phyloP scores from a whole-genome alignment of 2,797 vertebrate genomes.

The Mallotus villosus region DNA sequence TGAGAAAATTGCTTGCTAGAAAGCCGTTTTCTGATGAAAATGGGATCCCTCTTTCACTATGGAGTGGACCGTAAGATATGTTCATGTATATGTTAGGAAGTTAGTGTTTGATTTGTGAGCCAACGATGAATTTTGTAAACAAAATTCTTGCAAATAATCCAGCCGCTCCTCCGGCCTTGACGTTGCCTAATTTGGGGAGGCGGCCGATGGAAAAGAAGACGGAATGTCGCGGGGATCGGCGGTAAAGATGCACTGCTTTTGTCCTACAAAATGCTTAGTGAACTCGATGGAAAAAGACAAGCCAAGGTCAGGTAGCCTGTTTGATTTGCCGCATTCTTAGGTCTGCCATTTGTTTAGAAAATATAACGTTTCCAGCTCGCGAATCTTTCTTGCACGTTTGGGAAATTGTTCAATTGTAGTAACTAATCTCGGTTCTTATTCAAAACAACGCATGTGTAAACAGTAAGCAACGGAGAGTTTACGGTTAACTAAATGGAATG shows the following conservation, averaged over 20 bases:
- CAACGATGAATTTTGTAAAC: not conserved
- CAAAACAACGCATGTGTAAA: slow-evolving; percentile 31
- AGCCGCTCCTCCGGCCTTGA: slow-evolving; percentile 20
- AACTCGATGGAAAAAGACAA: slow-evolving; percentile 43
- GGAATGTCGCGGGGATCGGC: slow-evolving; percentile 53
- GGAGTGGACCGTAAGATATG: slow-evolving; percentile 31
- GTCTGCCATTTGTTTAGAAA: not conserved
- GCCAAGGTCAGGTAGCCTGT: slow-evolving; percentile 62
- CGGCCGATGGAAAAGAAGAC: slow-evolving; percentile 28
- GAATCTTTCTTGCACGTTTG: not conserved
- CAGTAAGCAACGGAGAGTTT: not conserved
- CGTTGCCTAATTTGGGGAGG: slow-evolving; percentile 32
- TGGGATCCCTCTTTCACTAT: slow-evolving; percentile 34
- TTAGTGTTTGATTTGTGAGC: not conserved
- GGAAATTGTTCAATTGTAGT: slow-evolving; percentile 8
- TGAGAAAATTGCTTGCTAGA: slow-evolving; percentile 58
- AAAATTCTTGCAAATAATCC: not conserved
- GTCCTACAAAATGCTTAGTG: slow-evolving; percentile 48
- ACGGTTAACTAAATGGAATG: not conserved
- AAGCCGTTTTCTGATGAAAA: slow-evolving; percentile 63
- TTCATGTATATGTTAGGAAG: not conserved
- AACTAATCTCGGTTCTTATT: not conserved
- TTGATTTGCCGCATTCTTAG: not conserved
- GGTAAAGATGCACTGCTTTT: slow-evolving; percentile 55
- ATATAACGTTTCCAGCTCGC: not conserved